These are phyloP conservation scores for Nycticebus coucang DNA, from an alignment of 2,113 vertebrate species.

Conservation along the genomic window DNA sequence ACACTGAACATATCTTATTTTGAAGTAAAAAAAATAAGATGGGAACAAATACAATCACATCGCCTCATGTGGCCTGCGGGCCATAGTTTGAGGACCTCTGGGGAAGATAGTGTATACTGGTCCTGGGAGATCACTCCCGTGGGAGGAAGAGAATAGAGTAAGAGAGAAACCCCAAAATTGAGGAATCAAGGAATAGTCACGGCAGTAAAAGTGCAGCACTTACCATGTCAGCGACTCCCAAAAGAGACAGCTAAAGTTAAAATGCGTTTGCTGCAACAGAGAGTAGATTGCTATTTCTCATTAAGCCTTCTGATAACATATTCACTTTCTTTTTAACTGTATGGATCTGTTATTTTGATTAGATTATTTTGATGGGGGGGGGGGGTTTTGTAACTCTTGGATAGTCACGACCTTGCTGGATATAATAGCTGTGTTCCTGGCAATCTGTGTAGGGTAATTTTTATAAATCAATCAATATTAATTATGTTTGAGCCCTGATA, in stretches of 20 bases:
- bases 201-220: not conserved
- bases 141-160: not conserved
- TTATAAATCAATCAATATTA: constrained; percentile 7
- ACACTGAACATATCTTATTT: too few species aligned
- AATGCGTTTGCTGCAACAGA: not conserved
- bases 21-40: too few species aligned
- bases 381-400: not conserved
- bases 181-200: not conserved
- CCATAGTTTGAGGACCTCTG: not conserved
- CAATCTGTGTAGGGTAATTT: not conserved
- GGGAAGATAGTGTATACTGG: not conserved
- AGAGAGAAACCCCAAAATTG: not conserved
- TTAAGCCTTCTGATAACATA: not conserved
- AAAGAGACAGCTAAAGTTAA: not conserved
- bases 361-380: not conserved
- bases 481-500: not conserved
- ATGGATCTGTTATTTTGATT: not conserved
- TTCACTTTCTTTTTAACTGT: not conserved
- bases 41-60: too few species aligned
- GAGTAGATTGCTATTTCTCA: not conserved
- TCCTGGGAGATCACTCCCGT: not conserved
- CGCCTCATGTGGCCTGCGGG: too few species aligned
- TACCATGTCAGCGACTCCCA: not conserved
- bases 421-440: not conserved
- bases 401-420: not conserved